phyloP scores from a whole-genome alignment of 2,888 invertebrate species.

The Eupithecia vulgata region DNA sequence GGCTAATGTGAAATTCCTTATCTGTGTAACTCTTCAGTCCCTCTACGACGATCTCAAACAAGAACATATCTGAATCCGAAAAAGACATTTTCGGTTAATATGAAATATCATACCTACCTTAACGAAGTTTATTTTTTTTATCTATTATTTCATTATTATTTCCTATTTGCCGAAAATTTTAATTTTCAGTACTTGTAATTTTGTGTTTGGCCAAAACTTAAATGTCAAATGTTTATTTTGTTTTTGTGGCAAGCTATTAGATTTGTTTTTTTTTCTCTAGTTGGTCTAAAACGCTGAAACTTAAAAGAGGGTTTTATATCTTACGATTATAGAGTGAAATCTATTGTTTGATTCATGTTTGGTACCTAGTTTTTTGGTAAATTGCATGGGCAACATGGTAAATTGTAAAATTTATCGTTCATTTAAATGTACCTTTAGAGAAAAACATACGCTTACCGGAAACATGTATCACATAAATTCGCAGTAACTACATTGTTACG shows the following conservation, averaged over 20 bases:
- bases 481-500: too few species aligned
- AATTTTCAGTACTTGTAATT: slow-evolving; percentile 55
- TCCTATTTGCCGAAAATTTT: slow-evolving; percentile 33
- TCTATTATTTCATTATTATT: background rate
- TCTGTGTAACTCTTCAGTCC: slow-evolving; percentile 58
- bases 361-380: too few species aligned
- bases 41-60: slow-evolving; percentile 68
- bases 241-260: slow-evolving; percentile 15
- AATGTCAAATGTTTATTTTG: slow-evolving; percentile 34
- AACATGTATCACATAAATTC: too few species aligned
- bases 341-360: too few species aligned
- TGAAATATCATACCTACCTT: background rate
- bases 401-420: too few species aligned
- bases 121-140: slow-evolving; percentile 1
- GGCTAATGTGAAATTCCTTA: slow-evolving; percentile 59
- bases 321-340: background rate
- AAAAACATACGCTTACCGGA: too few species aligned
- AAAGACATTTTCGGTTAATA: slow-evolving; percentile 58
- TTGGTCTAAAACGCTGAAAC: background rate
- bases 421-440: too few species aligned
- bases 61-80: slow-evolving; percentile 69
- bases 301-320: background rate
- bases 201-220: slow-evolving; percentile 52
- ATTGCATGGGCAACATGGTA: too few species aligned
- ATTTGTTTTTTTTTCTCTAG: background rate